These are phyloP conservation scores for Agapostemon virescens DNA, from an alignment of 2,888 invertebrate genomes.

Conservation along the genomic window DNA sequence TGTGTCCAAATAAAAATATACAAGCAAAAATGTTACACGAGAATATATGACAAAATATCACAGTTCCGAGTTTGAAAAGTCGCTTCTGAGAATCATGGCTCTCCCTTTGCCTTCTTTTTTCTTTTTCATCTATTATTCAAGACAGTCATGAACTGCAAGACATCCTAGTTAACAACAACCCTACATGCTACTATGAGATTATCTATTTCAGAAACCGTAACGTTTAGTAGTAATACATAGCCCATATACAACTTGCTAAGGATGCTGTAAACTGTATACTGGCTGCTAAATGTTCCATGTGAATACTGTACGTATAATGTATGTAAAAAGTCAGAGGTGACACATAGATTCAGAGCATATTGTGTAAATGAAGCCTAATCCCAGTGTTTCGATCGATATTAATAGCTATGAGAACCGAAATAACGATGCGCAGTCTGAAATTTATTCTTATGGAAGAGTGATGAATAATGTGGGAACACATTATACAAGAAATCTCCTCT, in stretches of 20 bases:
- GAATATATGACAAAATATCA: slow-evolving; percentile 78
- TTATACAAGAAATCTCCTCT: slow-evolving; percentile 23
- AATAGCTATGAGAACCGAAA: slow-evolving; percentile 48
- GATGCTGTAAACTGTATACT: slow-evolving; percentile 77
- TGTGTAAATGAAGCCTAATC: slow-evolving; percentile 56
- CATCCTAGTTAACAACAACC: slow-evolving; percentile 77
- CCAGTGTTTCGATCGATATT: slow-evolving; percentile 48
- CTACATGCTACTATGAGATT: slow-evolving; percentile 76
- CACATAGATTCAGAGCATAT: slow-evolving; percentile 60
- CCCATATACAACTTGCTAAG: slow-evolving; percentile 78
- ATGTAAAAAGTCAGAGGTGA: slow-evolving; percentile 70
- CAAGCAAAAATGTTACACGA: slow-evolving; percentile 68
- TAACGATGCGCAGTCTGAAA: slow-evolving; percentile 48
- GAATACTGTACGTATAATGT: slow-evolving; percentile 78
- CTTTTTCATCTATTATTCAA: slow-evolving; percentile 67
- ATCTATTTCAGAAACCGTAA: slow-evolving; percentile 75
- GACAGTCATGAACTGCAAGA: slow-evolving; percentile 70
- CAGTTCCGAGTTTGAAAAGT: slow-evolving; percentile 76
- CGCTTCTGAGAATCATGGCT: slow-evolving; percentile 71
- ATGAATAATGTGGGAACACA: slow-evolving; percentile 50
- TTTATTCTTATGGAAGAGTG: slow-evolving; percentile 58
- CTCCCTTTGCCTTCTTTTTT: slow-evolving; percentile 67
- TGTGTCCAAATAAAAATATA: slow-evolving; percentile 60
- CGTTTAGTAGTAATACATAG: slow-evolving; percentile 76
- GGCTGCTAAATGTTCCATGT: slow-evolving; percentile 78